Percentiles rank a stretch among this genome's conserved stretches.
phyloP scores from a whole-genome alignment of 2,888 invertebrate species.

The Lepidochrysops patricia region DNA sequence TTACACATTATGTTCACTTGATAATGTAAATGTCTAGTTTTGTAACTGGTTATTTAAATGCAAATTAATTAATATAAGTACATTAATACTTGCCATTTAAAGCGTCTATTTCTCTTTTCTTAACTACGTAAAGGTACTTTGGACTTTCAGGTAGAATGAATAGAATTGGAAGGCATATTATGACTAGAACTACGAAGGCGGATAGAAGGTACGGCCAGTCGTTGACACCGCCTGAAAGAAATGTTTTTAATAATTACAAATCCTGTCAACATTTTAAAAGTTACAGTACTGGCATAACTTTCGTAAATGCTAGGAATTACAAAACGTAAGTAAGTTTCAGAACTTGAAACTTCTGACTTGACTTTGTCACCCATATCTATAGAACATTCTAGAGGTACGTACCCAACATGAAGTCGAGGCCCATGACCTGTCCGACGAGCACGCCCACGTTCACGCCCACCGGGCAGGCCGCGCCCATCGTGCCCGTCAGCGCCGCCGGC shows the following conservation, averaged over 20 bases:
- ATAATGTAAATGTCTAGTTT: too few species aligned
- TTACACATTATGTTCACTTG: too few species aligned
- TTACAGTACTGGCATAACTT: too few species aligned
- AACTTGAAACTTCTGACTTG: too few species aligned
- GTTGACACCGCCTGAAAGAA: constrained; percentile 74
- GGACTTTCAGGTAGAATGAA: constrained; percentile 91
- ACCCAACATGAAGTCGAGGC: constrained; percentile 79
- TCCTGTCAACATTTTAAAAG: neutral
- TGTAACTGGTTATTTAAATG: neutral
- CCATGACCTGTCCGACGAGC: constrained; percentile 81
- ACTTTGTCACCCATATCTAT: constrained; percentile 11
- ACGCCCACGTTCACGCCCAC: constrained; percentile 87
- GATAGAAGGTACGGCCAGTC: constrained; percentile 87
- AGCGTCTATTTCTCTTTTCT: constrained; percentile 77
- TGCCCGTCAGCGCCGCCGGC: constrained; percentile 84
- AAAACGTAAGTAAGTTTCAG: too few species aligned
- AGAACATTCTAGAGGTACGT: constrained; percentile 24
- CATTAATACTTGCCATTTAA: constrained; percentile 76
- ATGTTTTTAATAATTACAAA: neutral
- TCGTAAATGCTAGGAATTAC: too few species aligned
- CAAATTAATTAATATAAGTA: neutral
- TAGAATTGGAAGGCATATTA: constrained; percentile 76
- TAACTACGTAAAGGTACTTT: constrained; percentile 85
- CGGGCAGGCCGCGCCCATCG: constrained; percentile 88
- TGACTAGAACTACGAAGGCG: constrained; percentile 80